phyloP scores from a whole-genome alignment of 1,140 invertebrate genomes.

The Drosophila gunungcola region DNA sequence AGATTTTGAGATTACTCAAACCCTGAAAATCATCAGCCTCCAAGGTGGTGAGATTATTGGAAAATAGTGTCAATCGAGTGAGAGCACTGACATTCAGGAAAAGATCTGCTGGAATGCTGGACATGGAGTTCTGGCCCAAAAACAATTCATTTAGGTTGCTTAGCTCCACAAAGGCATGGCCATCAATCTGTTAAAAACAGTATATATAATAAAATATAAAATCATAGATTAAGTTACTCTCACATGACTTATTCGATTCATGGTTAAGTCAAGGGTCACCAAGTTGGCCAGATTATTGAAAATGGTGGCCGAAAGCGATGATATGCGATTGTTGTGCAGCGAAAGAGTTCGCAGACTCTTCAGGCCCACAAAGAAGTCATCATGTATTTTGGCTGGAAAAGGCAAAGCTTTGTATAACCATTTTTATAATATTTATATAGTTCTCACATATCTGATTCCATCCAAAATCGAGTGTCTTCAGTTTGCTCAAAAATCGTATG shows the following conservation, averaged over 20 bases:
- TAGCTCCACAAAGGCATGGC: slow-evolving; percentile 85
- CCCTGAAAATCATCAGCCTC: slow-evolving; percentile 86
- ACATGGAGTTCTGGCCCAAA: slow-evolving; percentile 87
- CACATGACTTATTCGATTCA: slow-evolving; percentile 86
- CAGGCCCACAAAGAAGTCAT: slow-evolving; percentile 87
- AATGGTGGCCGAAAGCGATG: slow-evolving; percentile 86
- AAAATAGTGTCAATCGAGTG: slow-evolving; percentile 87
- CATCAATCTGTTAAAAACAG: slow-evolving; percentile 70
- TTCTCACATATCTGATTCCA: slow-evolving; percentile 85
- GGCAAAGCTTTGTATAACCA: neutral
- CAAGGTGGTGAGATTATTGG: slow-evolving; percentile 87
- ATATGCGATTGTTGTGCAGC: slow-evolving; percentile 88
- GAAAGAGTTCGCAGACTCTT: slow-evolving; percentile 86
- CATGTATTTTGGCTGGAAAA: slow-evolving; percentile 71
- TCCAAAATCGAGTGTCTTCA: slow-evolving; percentile 87
- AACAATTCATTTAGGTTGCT: slow-evolving; percentile 86
- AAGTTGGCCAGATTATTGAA: slow-evolving; percentile 86
- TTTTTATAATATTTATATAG: neutral
- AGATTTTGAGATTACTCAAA: slow-evolving; percentile 86
- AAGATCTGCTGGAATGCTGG: slow-evolving; percentile 85
- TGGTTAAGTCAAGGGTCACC: slow-evolving; percentile 86
- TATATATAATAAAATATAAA: neutral
- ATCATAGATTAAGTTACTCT: neutral
- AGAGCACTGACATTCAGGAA: slow-evolving; percentile 85
- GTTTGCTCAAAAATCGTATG: slow-evolving; percentile 86